These are phyloP conservation scores for Phymorhynchus buccinoides DNA, from an alignment of 1,140 invertebrate species.

Conservation along the genomic window DNA sequence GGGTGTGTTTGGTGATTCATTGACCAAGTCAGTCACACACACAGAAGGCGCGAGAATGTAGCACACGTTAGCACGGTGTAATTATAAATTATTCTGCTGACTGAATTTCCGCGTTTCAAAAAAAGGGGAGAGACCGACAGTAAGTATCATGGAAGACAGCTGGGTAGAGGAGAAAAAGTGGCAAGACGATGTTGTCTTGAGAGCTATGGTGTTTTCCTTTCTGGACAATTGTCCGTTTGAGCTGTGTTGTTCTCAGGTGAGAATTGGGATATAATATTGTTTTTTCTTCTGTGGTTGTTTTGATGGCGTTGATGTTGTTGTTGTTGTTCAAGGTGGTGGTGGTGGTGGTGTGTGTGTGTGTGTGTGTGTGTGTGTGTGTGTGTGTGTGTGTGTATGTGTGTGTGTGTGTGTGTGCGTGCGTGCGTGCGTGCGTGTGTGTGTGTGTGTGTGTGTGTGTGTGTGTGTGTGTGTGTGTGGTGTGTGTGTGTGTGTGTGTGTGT, in stretches of 20 bases:
- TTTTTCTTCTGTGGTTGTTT: too few species aligned
- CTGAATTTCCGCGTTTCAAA: too few species aligned
- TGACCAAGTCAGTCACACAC: too few species aligned
- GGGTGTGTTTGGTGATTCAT: too few species aligned
- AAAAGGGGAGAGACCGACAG: not conserved
- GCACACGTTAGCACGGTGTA: too few species aligned
- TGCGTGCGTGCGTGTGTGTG: not conserved
- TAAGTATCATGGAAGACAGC: not conserved
- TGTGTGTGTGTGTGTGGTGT: not conserved
- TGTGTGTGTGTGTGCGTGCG: not conserved
- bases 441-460: constrained; percentile 4
- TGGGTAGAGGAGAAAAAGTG: not conserved
- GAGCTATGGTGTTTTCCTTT: not conserved
- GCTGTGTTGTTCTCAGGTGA: not conserved
- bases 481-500: not conserved
- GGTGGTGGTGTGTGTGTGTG: not conserved
- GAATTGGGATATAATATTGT: too few species aligned
- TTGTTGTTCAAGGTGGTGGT: too few species aligned
- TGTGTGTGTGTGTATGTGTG: constrained; percentile 10
- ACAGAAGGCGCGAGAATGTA: too few species aligned
- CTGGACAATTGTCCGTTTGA: not conserved
- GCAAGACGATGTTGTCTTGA: not conserved
- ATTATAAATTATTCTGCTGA: too few species aligned
- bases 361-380: constrained; percentile 19
- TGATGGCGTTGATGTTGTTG: too few species aligned